Conservation (phyloP, 2,888 invertebrate genomes). For the Limnephilus auricula region DNA sequence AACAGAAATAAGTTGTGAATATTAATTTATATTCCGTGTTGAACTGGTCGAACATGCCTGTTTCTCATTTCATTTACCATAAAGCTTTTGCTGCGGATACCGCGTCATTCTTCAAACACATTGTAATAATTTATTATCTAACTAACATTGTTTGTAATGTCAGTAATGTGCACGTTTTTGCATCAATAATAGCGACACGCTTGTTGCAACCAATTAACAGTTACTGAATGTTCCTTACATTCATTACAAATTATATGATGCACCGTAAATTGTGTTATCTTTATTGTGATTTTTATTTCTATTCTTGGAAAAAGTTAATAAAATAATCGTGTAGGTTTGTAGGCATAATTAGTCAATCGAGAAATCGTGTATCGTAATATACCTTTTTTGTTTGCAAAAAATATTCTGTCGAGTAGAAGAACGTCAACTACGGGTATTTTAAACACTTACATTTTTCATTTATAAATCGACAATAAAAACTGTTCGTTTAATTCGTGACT, state of each 20-base stretch:
- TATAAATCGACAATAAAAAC: background rate
- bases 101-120: background rate
- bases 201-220: background rate
- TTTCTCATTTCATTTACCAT: background rate
- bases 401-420: background rate
- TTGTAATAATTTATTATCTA: background rate
- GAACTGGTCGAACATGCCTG: background rate
- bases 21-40: slow-evolving; percentile 11
- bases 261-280: background rate
- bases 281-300: background rate
- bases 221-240: background rate
- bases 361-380: background rate
- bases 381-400: background rate
- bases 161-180: background rate
- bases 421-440: background rate
- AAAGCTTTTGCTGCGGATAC: background rate
- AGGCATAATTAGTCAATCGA: background rate
- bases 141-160: background rate
- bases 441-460: background rate
- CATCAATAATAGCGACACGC: background rate
- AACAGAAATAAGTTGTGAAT: background rate
- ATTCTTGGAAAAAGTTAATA: background rate
- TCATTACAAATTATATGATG: background rate
- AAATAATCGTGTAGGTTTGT: background rate
- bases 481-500: background rate